A percentile compares a stretch with the other conserved stretches of the same genome.
Conservation (phyloP, 2,113 vertebrate species). For the Gadus chalcogrammus region DNA sequence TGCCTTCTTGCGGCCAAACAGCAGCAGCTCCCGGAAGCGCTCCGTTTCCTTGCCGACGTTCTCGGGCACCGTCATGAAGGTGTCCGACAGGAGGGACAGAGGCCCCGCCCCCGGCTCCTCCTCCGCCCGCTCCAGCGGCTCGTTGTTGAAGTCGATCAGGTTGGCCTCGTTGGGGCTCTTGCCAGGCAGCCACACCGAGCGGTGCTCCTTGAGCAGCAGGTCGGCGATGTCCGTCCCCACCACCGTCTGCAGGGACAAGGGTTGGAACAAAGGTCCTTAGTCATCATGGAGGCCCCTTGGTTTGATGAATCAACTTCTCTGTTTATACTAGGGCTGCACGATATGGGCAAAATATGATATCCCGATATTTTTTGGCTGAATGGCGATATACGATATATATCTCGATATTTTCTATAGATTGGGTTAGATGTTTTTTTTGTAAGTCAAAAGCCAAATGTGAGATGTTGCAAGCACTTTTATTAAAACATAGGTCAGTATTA, state of each 20-base stretch:
- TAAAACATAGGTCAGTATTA: too few relatives aligned
- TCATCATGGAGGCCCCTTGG: neutral
- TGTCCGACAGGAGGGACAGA: slow-evolving; percentile 87
- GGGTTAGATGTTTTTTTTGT: too few relatives aligned
- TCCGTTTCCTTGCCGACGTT: slow-evolving; percentile 86
- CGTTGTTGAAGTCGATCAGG: slow-evolving; percentile 93
- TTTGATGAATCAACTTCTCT: neutral
- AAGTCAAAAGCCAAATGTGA: too few relatives aligned
- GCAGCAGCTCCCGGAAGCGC: slow-evolving; percentile 90
- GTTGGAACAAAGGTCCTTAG: neutral
- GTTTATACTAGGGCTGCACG: too few relatives aligned
- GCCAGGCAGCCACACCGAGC: slow-evolving; percentile 92
- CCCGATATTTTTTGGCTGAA: too few relatives aligned
- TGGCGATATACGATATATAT: too few relatives aligned
- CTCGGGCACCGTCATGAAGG: slow-evolving; percentile 70
- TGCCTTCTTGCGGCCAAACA: slow-evolving; percentile 95
- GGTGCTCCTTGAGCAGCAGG: slow-evolving; percentile 89
- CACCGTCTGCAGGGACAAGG: slow-evolving; percentile 79
- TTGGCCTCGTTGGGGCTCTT: slow-evolving; percentile 96
- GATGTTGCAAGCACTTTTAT: too few relatives aligned
- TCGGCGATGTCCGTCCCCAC: slow-evolving; percentile 96
- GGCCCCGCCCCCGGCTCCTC: slow-evolving; percentile 87
- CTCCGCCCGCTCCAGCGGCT: slow-evolving; percentile 82
- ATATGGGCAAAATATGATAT: too few relatives aligned
- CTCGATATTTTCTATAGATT: too few relatives aligned